Conservation (phyloP, 2,113 vertebrate genomes). For the Cepphus grylle region DNA sequence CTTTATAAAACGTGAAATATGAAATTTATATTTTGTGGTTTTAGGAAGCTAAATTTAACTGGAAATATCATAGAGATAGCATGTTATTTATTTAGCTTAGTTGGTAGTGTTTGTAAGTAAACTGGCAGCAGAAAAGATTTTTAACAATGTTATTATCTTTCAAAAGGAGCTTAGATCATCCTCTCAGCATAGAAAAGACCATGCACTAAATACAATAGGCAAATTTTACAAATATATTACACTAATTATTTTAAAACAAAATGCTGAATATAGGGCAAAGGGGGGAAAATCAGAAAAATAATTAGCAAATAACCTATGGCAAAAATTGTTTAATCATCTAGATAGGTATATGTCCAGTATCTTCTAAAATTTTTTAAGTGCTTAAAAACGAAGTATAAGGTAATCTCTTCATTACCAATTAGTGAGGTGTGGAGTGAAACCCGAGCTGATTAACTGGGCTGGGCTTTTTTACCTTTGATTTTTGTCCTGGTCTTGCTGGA, state of each 20-base stretch:
- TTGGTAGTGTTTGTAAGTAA: fast-evolving
- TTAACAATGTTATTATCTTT: neutral
- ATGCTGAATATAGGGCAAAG: neutral
- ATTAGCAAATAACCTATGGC: neutral
- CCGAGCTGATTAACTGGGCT: neutral
- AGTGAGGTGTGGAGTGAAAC: neutral
- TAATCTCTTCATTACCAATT: neutral
- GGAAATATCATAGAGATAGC: neutral
- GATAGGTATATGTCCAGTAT: neutral
- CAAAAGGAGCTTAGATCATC: neutral
- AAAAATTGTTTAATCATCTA: neutral
- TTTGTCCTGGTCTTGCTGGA: neutral
- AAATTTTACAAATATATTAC: neutral
- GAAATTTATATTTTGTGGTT: neutral
- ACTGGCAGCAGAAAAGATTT: neutral
- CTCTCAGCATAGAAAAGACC: neutral
- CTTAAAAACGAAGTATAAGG: neutral
- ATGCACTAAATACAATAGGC: neutral
- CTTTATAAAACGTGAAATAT: neutral
- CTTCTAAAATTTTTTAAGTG: neutral
- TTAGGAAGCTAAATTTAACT: neutral
- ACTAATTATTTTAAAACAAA: neutral
- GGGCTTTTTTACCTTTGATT: neutral
- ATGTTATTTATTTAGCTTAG: neutral
- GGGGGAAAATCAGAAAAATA: neutral